Evolutionary conservation across 1,140 invertebrate genomes (phyloP).

Genomic region (Spodoptera litura): DNA sequence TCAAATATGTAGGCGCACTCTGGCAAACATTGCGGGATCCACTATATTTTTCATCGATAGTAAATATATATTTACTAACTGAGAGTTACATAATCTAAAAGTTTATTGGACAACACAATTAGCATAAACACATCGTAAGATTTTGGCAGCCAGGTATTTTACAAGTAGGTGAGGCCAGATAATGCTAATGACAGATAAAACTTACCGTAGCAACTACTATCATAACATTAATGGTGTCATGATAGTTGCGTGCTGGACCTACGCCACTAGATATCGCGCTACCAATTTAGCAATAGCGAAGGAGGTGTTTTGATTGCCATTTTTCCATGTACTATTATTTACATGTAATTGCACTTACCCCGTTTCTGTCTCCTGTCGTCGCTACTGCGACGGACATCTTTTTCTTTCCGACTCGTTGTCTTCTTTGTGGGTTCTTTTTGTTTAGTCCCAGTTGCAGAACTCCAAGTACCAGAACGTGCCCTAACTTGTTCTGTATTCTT

Average conservation of each 20-base stretch:
- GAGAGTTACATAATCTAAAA: constrained; percentile 33
- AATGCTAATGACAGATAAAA: background rate
- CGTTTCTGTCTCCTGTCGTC: constrained; percentile 79
- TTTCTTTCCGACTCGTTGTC: constrained; percentile 57
- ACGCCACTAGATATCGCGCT: background rate
- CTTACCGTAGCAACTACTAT: background rate
- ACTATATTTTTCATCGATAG: constrained; percentile 46
- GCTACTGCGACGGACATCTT: constrained; percentile 72
- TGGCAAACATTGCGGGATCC: constrained; percentile 50
- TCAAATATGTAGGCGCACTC: constrained; percentile 52
- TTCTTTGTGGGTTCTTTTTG: constrained; percentile 71
- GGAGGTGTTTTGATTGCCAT: too few species aligned
- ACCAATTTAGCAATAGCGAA: background rate
- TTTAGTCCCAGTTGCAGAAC: constrained; percentile 83
- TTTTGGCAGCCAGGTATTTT: background rate
- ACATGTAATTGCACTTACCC: constrained; percentile 58
- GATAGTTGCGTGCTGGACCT: background rate
- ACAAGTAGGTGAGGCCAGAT: too few species aligned
- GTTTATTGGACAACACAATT: constrained; percentile 47
- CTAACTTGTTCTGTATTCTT: constrained; percentile 60
- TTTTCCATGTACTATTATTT: background rate
- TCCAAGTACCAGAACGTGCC: constrained; percentile 87
- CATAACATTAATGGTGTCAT: background rate
- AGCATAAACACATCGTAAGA: constrained; percentile 20
- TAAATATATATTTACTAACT: constrained; percentile 56